Conservation (phyloP, 2,113 vertebrate genomes). For the Trichechus manatus region DNA sequence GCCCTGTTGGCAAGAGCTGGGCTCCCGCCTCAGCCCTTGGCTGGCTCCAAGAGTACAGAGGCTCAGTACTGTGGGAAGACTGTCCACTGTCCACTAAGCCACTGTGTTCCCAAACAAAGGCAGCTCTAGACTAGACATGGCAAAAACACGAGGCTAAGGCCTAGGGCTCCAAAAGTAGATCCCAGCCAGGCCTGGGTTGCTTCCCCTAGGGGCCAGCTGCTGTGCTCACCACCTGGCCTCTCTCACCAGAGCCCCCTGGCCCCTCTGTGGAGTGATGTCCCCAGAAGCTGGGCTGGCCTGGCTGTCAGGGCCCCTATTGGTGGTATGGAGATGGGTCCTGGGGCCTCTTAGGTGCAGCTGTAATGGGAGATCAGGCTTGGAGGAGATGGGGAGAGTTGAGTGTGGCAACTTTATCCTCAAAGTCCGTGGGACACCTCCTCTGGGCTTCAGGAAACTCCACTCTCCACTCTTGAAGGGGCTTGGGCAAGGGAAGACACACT, state of each 20-base stretch:
- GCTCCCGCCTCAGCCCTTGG: neutral
- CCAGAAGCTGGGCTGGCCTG: neutral
- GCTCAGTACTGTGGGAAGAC: neutral
- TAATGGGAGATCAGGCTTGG: too few species aligned
- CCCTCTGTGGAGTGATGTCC: neutral
- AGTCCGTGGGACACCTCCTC: neutral
- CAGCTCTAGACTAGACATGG: neutral
- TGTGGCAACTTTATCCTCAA: neutral
- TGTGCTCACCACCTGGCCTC: neutral
- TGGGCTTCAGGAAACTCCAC: neutral
- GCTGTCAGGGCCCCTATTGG: neutral
- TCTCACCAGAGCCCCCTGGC: neutral
- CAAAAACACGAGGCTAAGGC: neutral
- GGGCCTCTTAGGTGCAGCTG: neutral
- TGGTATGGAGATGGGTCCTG: neutral
- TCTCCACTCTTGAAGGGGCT: neutral
- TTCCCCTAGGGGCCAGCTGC: neutral
- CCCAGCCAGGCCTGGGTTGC: neutral
- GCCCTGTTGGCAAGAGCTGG: neutral
- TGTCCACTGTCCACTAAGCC: neutral
- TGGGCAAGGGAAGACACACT: neutral
- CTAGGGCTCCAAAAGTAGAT: neutral
- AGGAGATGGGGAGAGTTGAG: neutral
- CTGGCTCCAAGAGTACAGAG: neutral
- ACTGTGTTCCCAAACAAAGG: neutral